A percentile compares a stretch with the other conserved stretches of the same genome.
Evolutionary conservation across 2,797 vertebrate genomes (phyloP).

Genomic region (Meda fulgida): DNA sequence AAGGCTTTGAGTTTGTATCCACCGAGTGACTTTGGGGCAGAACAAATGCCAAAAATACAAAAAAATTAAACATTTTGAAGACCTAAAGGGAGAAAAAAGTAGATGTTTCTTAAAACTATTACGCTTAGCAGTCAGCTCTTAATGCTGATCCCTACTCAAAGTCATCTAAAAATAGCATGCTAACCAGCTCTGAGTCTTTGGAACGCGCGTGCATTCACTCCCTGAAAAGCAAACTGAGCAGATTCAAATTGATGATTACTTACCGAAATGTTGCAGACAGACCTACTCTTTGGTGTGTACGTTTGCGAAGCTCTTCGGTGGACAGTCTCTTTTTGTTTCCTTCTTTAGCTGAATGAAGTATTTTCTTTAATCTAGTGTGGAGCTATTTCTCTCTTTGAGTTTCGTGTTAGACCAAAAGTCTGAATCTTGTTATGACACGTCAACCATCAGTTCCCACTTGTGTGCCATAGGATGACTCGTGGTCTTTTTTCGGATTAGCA

Average conservation of each 20-base stretch:
- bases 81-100: neutral
- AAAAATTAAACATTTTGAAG: conserved; percentile 35
- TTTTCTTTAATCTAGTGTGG: too few species aligned
- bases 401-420: neutral
- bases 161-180: conserved; percentile 13
- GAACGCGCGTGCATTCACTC: neutral
- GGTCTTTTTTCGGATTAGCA: neutral
- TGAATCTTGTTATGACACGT: neutral
- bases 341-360: neutral
- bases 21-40: conserved; percentile 14
- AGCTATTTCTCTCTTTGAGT: conserved; percentile 9
- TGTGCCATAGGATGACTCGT: neutral
- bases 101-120: neutral
- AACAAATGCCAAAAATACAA: conserved; percentile 27
- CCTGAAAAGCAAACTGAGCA: neutral
- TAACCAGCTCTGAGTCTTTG: too few species aligned
- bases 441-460: neutral
- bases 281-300: neutral
- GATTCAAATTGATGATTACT: neutral
- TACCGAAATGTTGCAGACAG: neutral
- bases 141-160: neutral
- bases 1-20: conserved; percentile 69
- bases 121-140: neutral
- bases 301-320: neutral
- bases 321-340: neutral